Percentiles rank a stretch among this genome's conserved stretches.
These are phyloP conservation scores for Drosophila hydei DNA, from an alignment of 1,140 invertebrate genomes.

Conservation along the genomic window DNA sequence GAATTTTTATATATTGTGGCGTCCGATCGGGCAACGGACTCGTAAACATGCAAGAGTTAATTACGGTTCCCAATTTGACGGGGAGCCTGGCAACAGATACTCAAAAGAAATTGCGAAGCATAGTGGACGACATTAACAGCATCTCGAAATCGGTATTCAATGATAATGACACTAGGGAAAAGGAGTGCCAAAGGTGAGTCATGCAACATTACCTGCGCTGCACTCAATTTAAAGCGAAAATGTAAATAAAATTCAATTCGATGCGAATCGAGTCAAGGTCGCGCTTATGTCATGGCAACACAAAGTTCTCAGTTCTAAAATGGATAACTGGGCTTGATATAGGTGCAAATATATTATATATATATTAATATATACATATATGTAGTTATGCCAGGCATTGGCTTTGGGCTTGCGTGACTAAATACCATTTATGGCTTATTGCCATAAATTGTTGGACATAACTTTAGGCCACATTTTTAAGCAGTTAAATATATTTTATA, in stretches of 20 bases:
- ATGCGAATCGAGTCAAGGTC: constrained; percentile 46
- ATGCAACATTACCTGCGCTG: not conserved
- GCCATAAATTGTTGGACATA: not conserved
- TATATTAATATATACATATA: not conserved
- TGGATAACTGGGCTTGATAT: constrained; percentile 12
- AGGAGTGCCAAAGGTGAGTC: constrained; percentile 25
- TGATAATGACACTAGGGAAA: constrained; percentile 2
- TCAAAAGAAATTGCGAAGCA: constrained; percentile 33
- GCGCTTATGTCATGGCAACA: constrained; percentile 59
- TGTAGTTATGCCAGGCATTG: not conserved
- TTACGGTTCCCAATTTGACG: constrained; percentile 47
- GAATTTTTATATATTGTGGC: constrained; percentile 66
- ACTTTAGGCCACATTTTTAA: not conserved
- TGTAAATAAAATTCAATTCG: no score
- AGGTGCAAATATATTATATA: not conserved
- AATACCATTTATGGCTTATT: constrained; percentile 1
- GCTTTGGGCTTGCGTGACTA: constrained; percentile 10
- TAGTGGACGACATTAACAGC: constrained; percentile 41
- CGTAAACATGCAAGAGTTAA: constrained; percentile 71
- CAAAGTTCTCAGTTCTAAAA: constrained; percentile 32
- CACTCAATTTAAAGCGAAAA: not conserved
- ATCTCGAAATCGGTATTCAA: constrained; percentile 28
- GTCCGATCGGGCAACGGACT: constrained; percentile 35
- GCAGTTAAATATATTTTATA: not conserved
- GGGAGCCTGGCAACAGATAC: constrained; percentile 28